Conservation (phyloP, 2,888 invertebrate species). For the Plutella xylostella region DNA sequence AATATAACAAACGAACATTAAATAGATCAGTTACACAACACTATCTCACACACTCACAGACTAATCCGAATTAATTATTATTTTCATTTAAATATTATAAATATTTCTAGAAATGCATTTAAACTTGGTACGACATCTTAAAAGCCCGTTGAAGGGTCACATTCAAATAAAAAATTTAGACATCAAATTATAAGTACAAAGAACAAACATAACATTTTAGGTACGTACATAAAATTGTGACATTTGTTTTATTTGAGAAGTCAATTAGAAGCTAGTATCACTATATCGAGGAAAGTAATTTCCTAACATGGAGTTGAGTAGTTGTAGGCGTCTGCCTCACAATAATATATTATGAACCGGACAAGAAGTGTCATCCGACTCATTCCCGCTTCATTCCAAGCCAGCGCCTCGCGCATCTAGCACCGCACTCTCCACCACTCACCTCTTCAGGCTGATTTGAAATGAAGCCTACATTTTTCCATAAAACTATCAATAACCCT, state of each 20-base stretch:
- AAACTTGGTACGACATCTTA: constrained; percentile 62
- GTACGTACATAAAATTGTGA: constrained; percentile 60
- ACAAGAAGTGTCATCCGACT: constrained; percentile 62
- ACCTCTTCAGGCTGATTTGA: constrained; percentile 48
- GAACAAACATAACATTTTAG: constrained; percentile 65
- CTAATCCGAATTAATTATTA: constrained; percentile 52
- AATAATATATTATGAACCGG: constrained; percentile 41
- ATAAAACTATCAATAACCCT: constrained; percentile 33
- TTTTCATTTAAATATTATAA: constrained; percentile 63
- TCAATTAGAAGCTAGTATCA: constrained; percentile 68
- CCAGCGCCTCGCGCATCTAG: constrained; percentile 43
- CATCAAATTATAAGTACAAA: constrained; percentile 53
- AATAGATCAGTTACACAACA: constrained; percentile 63
- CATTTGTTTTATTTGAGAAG: constrained; percentile 62
- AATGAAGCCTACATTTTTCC: constrained; percentile 50
- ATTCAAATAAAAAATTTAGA: constrained; percentile 44
- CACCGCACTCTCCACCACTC: constrained; percentile 42
- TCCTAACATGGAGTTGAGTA: constrained; percentile 46
- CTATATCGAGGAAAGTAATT: constrained; percentile 66
- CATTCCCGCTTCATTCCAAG: constrained; percentile 61
- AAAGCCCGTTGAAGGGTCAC: constrained; percentile 31
- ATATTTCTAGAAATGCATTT: constrained; percentile 67
- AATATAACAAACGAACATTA: constrained; percentile 55
- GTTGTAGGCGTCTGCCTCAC: constrained; percentile 32
- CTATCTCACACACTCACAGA: constrained; percentile 61